Base-by-base conservation (phyloP, 1,140 invertebrate genomes). In the Tenebrio molitor region DNA sequence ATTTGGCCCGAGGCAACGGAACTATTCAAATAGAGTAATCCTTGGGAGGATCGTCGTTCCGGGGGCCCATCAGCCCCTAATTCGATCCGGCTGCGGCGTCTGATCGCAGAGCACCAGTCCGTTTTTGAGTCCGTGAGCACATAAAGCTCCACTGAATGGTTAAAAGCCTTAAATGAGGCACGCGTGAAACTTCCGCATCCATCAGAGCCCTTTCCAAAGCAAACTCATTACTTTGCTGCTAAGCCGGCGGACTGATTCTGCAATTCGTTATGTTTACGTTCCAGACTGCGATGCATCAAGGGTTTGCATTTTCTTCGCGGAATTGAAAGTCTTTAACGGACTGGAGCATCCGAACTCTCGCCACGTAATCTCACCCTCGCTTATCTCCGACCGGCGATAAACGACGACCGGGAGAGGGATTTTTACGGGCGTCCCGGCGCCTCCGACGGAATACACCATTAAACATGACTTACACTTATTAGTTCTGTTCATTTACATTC, bases 181-280 rank as follows among this genome's bases (percentile, higher is more conserved):
- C 73, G 75, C 75, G 75, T 76, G 75, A 76, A 76, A 74, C 63
- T 76, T 71, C 53, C 69, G 70, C 73, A 74, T 76, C 69, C 75
- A 74, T 76, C 73, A 74, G 73, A 64, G 69, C 65, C 53, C 63
- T 64, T 72, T 74, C 69, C 62, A 76, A 74, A 76, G 75, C 75
- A 76, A 76, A 76, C 75, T 76, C 75, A 76, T 76, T 74, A 76
- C 75, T 76, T 76, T 74, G 65, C 72, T 53, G 71, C 75, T 76
- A 76, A 74, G 64, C 72, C 63, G 50, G 62, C 68, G 70, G 65
- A 69, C 73, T 71, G 75, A 76, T 76, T 74, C 75, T 76, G 70
- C 73, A 72, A 74, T 76, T 74, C 75, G 75, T 76, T 74, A 76
- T 76, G 73, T 76, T 74, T 74, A 69, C 73, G 73, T 74, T 71